phyloP scores from a whole-genome alignment of 2,797 vertebrate species.

The Rhinoraja longicauda region DNA sequence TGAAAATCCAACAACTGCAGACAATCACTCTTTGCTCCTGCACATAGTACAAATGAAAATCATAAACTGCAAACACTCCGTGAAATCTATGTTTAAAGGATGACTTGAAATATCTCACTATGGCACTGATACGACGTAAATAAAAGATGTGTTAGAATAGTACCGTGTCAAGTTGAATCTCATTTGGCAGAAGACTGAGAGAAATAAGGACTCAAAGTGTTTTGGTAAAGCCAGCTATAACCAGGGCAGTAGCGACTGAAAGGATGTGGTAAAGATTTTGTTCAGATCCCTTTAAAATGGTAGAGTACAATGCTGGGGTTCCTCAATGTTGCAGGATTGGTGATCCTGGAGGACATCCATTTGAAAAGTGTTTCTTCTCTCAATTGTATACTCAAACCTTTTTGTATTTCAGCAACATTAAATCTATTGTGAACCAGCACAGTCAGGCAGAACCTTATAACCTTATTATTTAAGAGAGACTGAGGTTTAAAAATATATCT shows the following conservation, averaged over 20 bases:
- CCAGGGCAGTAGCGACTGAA: not conserved
- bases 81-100: not conserved
- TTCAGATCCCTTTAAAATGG: too few species aligned
- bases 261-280: not conserved
- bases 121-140: not conserved
- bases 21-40: too few species aligned
- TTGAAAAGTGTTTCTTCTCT: not conserved
- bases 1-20: too few species aligned
- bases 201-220: not conserved
- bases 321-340: too few species aligned
- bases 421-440: not conserved
- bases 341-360: too few species aligned
- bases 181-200: not conserved
- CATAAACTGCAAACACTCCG: not conserved
- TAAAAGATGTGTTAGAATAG: not conserved
- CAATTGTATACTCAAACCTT: not conserved
- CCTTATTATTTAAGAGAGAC: too few species aligned
- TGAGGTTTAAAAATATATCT: too few species aligned
- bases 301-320: too few species aligned
- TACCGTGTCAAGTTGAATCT: not conserved
- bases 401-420: not conserved
- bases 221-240: not conserved
- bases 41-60: too few species aligned
- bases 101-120: not conserved
- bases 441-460: not conserved